phyloP scores from a whole-genome alignment of 2,113 vertebrate species.

The Azemiops feae region DNA sequence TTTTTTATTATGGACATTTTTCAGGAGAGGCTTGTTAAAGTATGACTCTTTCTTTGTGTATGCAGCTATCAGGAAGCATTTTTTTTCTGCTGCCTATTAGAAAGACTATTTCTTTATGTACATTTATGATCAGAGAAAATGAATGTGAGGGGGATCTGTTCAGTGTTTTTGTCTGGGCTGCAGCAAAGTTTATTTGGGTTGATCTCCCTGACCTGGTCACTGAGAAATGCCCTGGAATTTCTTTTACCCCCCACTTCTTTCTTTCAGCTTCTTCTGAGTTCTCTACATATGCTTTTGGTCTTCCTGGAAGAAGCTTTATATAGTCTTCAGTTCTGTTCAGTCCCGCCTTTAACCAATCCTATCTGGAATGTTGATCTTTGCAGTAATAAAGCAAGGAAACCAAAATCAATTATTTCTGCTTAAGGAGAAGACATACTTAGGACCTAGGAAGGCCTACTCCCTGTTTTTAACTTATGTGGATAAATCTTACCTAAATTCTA shows the following conservation, averaged over 20 bases:
- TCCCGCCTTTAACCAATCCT: not conserved
- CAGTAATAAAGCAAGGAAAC: not conserved
- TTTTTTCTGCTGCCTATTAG: not conserved
- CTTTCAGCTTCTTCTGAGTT: not conserved
- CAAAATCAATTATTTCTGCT: not conserved
- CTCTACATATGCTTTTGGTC: not conserved
- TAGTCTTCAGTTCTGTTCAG: not conserved
- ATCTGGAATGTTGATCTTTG: not conserved
- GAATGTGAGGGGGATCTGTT: not conserved
- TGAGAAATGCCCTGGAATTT: not conserved
- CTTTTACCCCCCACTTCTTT: not conserved
- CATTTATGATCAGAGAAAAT: not conserved
- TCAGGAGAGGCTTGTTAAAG: not conserved
- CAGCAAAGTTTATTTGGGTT: not conserved
- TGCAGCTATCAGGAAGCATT: not conserved
- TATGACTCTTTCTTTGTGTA: not conserved
- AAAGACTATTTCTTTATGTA: not conserved
- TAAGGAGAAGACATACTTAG: not conserved
- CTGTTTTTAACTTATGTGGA: not conserved
- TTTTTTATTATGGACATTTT: not conserved
- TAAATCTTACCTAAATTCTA: slow-evolving; percentile 7
- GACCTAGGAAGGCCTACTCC: not conserved
- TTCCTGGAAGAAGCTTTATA: not conserved
- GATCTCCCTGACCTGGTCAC: not conserved
- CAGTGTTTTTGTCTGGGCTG: not conserved